These are phyloP conservation scores for Wiebesia pumilae DNA, from an alignment of 1,140 invertebrate genomes.

Conservation along the genomic window DNA sequence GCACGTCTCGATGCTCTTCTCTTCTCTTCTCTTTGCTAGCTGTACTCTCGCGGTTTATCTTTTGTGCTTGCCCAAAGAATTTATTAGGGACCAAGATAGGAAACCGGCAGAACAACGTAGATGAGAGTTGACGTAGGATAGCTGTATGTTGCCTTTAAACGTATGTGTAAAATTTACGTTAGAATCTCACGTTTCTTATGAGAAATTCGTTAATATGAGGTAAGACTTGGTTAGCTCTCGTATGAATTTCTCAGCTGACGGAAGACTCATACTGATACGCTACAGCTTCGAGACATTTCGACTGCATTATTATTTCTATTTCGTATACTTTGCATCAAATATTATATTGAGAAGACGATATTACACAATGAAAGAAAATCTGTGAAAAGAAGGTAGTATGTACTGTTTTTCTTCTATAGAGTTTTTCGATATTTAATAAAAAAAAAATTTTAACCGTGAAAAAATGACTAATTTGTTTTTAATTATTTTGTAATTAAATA, in stretches of 20 bases:
- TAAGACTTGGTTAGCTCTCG: background rate
- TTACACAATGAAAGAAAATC: background rate
- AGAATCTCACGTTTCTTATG: background rate
- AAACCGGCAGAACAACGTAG: background rate
- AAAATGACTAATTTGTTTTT: no score
- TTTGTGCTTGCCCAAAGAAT: constrained; percentile 37
- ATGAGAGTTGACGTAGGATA: background rate
- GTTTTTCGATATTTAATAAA: background rate
- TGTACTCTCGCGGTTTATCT: constrained; percentile 28
- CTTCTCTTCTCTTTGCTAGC: background rate
- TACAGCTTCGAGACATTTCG: background rate
- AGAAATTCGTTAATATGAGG: constrained; percentile 26
- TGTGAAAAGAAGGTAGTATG: background rate
- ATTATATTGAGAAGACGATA: background rate
- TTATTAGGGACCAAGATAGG: constrained; percentile 16
- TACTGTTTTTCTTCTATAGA: background rate
- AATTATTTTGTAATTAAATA: no score
- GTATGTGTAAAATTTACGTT: constrained; percentile 8
- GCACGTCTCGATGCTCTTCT: constrained; percentile 45
- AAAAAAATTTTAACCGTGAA: background rate
- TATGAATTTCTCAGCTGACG: background rate
- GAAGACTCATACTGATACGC: background rate
- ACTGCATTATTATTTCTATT: background rate
- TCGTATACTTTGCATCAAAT: background rate
- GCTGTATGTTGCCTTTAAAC: background rate